Base-by-base conservation (phyloP, 2,797 vertebrate species). In the Gymnothorax reevesii region DNA sequence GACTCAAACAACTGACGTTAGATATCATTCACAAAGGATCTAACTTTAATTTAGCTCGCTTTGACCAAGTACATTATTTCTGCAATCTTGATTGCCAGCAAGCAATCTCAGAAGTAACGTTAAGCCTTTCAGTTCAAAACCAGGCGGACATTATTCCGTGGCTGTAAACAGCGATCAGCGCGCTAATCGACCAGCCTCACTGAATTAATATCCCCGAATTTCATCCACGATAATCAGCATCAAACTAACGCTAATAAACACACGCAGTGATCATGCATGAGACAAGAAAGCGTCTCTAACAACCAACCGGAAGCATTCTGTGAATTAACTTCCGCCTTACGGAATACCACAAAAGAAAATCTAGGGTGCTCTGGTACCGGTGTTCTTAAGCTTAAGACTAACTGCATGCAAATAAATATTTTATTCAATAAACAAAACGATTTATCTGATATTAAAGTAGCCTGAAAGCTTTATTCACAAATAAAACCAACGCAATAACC, bases 271-370 rank as follows among this genome's bases (percentile, higher is more conserved):
- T 10, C 33, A 77, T 71, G 54, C 4, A 54, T 54, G 79, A 71
- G 17, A 42, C 22, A 0, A 27, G 82, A 82, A 87, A 94, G 95
- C 94, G 94, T 95, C 95, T 94, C 89, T 95, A 87, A 92, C 95
- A 95, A 92, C 91, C 90, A 96, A 92, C 91, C 73, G 92, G 90
- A 94, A 90, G 90, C 89, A 91, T 0, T 73, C 86, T 10, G 0
- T 4, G 52, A 88, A 89, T 20, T 55, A 87, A 91, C 92, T 94
- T 94, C 94, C 94, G 93, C 54, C 87, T 2, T 0, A 0, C 52
- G 89, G 95, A 89, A 88, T 0, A 82, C 60, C 86, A 88, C 91
- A 95, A 17, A 1, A n/a, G 33, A 27, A 0, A 0, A 9, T 69
- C 86, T 0, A 3, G 79, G 83, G 49, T 25, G 8, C 7, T 55